Base-by-base conservation (phyloP, 2,888 invertebrate genomes). In the Latrodectus elegans region DNA sequence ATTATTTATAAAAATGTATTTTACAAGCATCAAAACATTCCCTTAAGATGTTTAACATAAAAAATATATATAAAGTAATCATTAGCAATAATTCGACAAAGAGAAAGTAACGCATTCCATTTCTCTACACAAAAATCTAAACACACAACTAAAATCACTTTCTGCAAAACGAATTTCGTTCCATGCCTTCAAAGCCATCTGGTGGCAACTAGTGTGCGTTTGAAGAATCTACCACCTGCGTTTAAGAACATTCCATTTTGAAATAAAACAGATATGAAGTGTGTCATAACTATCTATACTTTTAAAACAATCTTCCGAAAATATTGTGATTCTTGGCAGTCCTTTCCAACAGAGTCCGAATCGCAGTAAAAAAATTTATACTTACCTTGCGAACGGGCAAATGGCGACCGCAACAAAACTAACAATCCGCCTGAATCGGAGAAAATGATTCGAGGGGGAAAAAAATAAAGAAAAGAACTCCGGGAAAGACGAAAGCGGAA, bases 401-500 rank as follows among this genome's bases (percentile, higher is more conserved):
- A 60, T 60, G 26, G 67, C 75, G 64, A 70, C 81, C 81, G 76
- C 81, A 71, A 60, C 60, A 75, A 81, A 86, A 77, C 76, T 81
- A 81, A 86, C 81, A 73, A 65, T 70, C 75, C 52, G 49, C 78
- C 74, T 60, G 68, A 22, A 60, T 8, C 67, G 55, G 79, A 49
- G 84, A 85, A 85, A 80, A 70, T 72, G 72, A 82, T 70, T 72
- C 76, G 52, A 68, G 67, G 51, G 77, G 71, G 75, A 85, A 77
- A 67, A 53, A 52, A 81, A 76, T 70, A 77, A 77, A 79, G 71
- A 81, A 86, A 87, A 86, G 75, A 75, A 76, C 81, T 81, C 77
- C 86, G 81, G 86, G 86, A 81, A 87, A 87, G 81, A 77, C 81
- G 81, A 81, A 87, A 87, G 86, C 86, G 86, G 86, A 87, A 87